phyloP scores from a whole-genome alignment of 2,888 invertebrate species.

The Allacma fusca region DNA sequence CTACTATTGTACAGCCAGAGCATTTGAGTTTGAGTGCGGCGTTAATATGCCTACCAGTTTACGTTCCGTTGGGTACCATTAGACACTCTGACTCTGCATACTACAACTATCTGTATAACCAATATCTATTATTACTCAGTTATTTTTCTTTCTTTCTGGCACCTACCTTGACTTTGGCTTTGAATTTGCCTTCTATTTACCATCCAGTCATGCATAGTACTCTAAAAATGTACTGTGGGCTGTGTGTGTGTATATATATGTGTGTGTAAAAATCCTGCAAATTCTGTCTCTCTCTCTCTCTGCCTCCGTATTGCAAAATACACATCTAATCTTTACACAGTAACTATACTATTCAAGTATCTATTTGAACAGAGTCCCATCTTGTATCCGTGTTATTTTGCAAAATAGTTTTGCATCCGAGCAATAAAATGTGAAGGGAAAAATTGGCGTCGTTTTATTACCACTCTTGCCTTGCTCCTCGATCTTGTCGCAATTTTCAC shows the following conservation, averaged over 20 bases:
- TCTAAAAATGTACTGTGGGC: neutral
- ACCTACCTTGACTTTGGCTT: slow-evolving; percentile 37
- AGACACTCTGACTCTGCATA: neutral
- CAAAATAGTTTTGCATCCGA: slow-evolving; percentile 3
- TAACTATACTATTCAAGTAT: neutral
- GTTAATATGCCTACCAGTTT: neutral
- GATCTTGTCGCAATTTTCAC: slow-evolving; percentile 16
- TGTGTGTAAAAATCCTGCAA: slow-evolving; percentile 11
- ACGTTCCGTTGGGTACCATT: no score
- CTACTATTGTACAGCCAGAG: no score
- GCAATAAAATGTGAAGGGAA: slow-evolving; percentile 5
- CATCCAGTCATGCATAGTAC: neutral
- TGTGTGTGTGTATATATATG: no score
- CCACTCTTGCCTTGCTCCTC: neutral
- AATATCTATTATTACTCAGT: slow-evolving; percentile 30
- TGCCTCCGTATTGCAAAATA: neutral
- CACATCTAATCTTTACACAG: neutral
- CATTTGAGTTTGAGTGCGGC: neutral
- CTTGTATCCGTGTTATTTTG: slow-evolving; percentile 4
- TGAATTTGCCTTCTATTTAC: neutral
- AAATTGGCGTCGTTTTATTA: slow-evolving; percentile 32
- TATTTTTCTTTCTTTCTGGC: slow-evolving; percentile 31
- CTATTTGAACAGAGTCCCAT: neutral
- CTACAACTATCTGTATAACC: neutral
- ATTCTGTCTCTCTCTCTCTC: neutral